Percentiles rank a stretch among this genome's conserved stretches.
Evolutionary conservation across 2,113 vertebrate genomes (phyloP).

Genomic region (human): DNA sequence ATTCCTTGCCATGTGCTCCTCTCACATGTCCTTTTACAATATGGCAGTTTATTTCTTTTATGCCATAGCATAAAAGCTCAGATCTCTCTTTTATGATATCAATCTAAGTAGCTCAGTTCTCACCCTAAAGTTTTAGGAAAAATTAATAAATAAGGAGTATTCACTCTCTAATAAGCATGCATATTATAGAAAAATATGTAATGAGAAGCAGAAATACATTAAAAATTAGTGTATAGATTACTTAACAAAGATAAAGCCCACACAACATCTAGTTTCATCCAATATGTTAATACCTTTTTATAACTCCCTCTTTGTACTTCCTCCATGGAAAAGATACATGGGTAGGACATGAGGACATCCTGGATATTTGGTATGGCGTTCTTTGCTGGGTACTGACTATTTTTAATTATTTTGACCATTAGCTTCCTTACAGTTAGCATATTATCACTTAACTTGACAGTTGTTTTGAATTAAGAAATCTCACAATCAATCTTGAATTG

Average conservation of each 20-base stretch:
- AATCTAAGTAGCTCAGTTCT: not conserved
- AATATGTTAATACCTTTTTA: not conserved
- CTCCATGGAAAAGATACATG: not conserved
- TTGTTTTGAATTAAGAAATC: slow-evolving; percentile 27
- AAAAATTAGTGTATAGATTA: slow-evolving; percentile 3
- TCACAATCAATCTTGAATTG: slow-evolving; percentile 39
- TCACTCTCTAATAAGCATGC: not conserved
- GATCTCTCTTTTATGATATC: not conserved
- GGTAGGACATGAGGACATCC: not conserved
- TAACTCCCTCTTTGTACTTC: not conserved
- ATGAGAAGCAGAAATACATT: not conserved
- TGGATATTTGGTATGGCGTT: not conserved
- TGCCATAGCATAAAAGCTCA: not conserved
- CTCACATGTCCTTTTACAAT: not conserved
- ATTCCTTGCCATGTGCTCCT: not conserved
- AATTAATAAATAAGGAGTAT: not conserved
- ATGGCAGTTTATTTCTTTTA: not conserved
- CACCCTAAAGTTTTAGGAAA: not conserved
- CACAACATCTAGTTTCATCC: not conserved
- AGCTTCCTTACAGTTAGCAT: not conserved
- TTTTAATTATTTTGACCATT: slow-evolving; percentile 10
- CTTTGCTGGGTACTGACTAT: not conserved
- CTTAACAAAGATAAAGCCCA: not conserved
- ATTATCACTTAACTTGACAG: not conserved
- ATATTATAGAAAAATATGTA: not conserved